phyloP scores from a whole-genome alignment of 1,140 invertebrate species.

The Manduca sexta region DNA sequence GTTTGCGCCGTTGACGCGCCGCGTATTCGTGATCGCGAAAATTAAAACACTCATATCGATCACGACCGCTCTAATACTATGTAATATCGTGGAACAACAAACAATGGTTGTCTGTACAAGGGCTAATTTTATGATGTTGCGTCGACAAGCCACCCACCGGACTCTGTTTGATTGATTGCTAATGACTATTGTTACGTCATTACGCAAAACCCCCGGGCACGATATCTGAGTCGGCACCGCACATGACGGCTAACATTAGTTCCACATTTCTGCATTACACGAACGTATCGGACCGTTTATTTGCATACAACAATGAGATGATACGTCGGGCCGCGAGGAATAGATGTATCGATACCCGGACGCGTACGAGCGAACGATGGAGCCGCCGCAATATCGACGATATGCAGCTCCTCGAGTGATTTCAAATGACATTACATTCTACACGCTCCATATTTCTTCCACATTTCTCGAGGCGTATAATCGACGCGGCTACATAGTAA shows the following conservation, averaged over 20 bases:
- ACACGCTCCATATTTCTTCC: slow-evolving; percentile 27
- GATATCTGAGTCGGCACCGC: slow-evolving; percentile 38
- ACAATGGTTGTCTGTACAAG: slow-evolving; percentile 36
- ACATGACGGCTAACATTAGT: slow-evolving; percentile 47
- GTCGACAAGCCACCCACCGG: slow-evolving; percentile 40
- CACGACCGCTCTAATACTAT: slow-evolving; percentile 18
- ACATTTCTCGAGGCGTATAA: slow-evolving; percentile 9
- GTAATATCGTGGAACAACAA: slow-evolving; percentile 15
- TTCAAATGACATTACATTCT: slow-evolving; percentile 32
- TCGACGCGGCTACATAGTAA: slow-evolving; percentile 12
- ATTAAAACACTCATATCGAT: slow-evolving; percentile 25
- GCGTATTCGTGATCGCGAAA: slow-evolving; percentile 12
- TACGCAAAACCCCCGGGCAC: slow-evolving; percentile 38
- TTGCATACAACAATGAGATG: slow-evolving; percentile 45
- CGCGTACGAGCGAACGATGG: slow-evolving; percentile 32
- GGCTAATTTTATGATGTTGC: slow-evolving; percentile 39
- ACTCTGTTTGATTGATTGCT: slow-evolving; percentile 56
- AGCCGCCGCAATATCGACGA: slow-evolving; percentile 28
- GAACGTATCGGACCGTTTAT: slow-evolving; percentile 27
- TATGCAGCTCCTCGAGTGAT: slow-evolving; percentile 26
- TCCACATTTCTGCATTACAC: slow-evolving; percentile 42
- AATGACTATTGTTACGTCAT: slow-evolving; percentile 57
- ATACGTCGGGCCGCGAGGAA: slow-evolving; percentile 34
- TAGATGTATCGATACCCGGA: slow-evolving; percentile 42
- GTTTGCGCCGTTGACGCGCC: slow-evolving; percentile 25